These are phyloP conservation scores for Drosophila mojavensis DNA, from an alignment of 1,140 invertebrate species.

Conservation along the genomic window DNA sequence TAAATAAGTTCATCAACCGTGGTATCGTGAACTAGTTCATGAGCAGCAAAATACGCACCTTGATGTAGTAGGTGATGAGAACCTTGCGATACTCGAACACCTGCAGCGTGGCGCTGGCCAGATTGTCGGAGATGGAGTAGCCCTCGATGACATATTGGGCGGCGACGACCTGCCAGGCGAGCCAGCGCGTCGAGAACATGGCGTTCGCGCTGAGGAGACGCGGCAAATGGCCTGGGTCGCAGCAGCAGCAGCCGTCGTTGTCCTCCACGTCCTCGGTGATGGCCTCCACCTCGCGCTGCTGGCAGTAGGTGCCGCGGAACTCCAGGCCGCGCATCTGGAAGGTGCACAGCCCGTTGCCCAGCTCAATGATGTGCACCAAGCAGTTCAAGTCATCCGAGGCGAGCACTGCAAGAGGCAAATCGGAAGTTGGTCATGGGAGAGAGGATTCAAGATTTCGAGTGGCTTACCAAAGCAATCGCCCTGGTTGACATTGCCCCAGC, in stretches of 20 bases:
- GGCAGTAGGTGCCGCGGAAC: conserved; percentile 99
- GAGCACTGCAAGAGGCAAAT: conserved; percentile 87
- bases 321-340: conserved; percentile 99
- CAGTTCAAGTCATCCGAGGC: conserved; percentile 99
- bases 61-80: conserved; percentile 98
- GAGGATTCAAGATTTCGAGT: background rate
- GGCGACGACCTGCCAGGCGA: conserved; percentile 98
- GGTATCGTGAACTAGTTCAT: no score
- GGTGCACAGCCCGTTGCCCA: conserved; percentile 99
- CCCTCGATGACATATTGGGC: conserved; percentile 98
- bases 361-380: conserved; percentile 98
- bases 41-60: conserved; percentile 86
- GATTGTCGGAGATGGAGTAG: conserved; percentile 99
- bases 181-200: conserved; percentile 98
- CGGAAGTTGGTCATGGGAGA: background rate
- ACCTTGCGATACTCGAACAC: conserved; percentile 98
- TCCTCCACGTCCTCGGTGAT: conserved; percentile 98
- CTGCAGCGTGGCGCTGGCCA: conserved; percentile 97
- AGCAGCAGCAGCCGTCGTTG: conserved; percentile 95
- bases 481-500: conserved; percentile 96
- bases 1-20: no score
- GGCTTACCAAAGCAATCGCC: conserved; percentile 95
- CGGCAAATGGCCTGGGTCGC: conserved; percentile 95
- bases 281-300: conserved; percentile 98
- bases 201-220: conserved; percentile 96